Evolutionary conservation across 2,113 vertebrate species (phyloP).

Genomic region (Amazona vittata): DNA sequence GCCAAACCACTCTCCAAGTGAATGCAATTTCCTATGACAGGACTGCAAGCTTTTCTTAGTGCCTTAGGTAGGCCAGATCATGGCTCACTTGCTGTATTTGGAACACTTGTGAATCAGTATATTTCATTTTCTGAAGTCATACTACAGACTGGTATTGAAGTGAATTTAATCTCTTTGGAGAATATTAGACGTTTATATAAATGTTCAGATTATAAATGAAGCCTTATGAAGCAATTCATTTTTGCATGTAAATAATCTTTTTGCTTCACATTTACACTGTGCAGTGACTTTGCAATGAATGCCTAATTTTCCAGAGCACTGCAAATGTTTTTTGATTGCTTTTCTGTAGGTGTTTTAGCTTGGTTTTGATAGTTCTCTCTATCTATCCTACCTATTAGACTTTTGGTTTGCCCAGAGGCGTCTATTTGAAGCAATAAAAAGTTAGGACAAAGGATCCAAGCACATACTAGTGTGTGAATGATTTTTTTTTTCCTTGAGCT

Average conservation of each 20-base stretch:
- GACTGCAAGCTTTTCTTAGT: background rate
- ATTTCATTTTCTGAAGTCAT: slow-evolving; percentile 9
- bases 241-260: slow-evolving; percentile 4
- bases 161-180: slow-evolving; percentile 19
- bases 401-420: slow-evolving; percentile 18
- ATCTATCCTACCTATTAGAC: slow-evolving; percentile 36
- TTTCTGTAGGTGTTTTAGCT: slow-evolving; percentile 9
- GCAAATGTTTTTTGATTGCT: slow-evolving; percentile 23
- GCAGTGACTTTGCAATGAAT: slow-evolving; percentile 26
- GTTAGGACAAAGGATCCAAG: background rate
- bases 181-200: slow-evolving; percentile 41
- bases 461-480: background rate
- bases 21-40: background rate
- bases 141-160: background rate
- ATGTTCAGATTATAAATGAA: slow-evolving; percentile 9
- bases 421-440: slow-evolving; percentile 17
- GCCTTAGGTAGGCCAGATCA: background rate
- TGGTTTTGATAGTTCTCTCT: slow-evolving; percentile 45
- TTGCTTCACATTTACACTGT: background rate
- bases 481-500: background rate
- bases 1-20: background rate
- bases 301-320: slow-evolving; percentile 31
- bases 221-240: slow-evolving; percentile 24
- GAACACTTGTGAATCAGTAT: background rate
- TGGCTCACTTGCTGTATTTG: background rate